Base-by-base conservation (phyloP, 2,797 vertebrate genomes). In the Lagorchestes hirsutus region DNA sequence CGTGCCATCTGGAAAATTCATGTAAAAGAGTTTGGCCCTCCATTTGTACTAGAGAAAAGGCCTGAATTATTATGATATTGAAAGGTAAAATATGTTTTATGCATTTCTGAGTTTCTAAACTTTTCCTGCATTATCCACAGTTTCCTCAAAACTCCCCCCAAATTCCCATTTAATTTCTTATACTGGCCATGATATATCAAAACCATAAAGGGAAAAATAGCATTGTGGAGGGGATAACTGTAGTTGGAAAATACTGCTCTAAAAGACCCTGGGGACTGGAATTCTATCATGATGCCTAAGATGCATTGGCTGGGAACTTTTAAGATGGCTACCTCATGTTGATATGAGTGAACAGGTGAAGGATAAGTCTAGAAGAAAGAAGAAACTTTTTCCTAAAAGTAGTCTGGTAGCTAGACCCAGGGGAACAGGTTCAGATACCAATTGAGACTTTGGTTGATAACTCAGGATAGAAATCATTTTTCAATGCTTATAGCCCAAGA, bases 231-330 rank as follows among this genome's bases (percentile, higher is more conserved):
- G 62, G 5, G 4, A 67, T 67, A 67, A 67, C 13, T n/a, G 34
- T 40, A 82, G 9, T 82, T 82, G 22, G 74, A 46, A 67, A 67
- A 67, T 14, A n/a, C 9, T 82, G 16, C 18, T 24, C n/a, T 24
- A 40, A 22, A 46, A 46, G 40, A 82, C 18, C 74, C 8, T 46
- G 9, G n/a, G 22, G n/a, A 82, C 5, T 46, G 46, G 67, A 40
- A 46, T 82, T 9, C n/a, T 46, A 40, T 24, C 40, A 82, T 82
- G 74, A 46, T 82, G 22, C 46, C 74, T 46, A 46, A 82, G 74
- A 46, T 97, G 96, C 96, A 46, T 92, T 93, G 95, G 50, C 90
- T 56, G 10, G 90, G 92, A 95, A 59, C 46, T 95, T 94, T 97
- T 74, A 92, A 91, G 91, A 95, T 87, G 87, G 94, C 27, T 22